Evolutionary conservation across 2,888 invertebrate species (phyloP), one percentile per base, ranked within the genome.

Genomic region (Exephanes ischioxanthus): DNA sequence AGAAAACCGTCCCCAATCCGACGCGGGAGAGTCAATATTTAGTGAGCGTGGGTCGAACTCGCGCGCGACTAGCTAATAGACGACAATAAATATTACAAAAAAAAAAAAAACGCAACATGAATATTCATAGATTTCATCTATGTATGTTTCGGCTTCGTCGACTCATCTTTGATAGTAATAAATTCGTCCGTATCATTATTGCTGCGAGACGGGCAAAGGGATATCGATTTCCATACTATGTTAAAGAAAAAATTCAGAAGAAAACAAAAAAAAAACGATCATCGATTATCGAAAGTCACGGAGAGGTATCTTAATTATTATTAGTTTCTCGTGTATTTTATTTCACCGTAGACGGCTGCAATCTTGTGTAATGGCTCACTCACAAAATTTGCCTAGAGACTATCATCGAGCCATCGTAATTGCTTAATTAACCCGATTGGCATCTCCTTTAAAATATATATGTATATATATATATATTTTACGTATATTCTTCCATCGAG

Each of bases 281-380:
- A 73, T 66, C 73, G 80, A 84, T 84, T 84, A 84, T 79, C 55
- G 48, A 71, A 22, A 75, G 53, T 70, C 37, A 80, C 19, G 67
- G 73, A 67, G 30, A 48, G 66, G 72, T 87, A 87, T 87, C 87
- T 87, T 82, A 87, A 87, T 86, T 87, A 75, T 86, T 87, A 87
- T 86, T 80, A 84, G 86, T 80, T 87, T 87, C 81, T 87, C 87
- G 80, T 87, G 87, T 87, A 78, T 78, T 70, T 83, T 79, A 51
- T 83, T 83, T 70, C 26, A 37, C 68, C 70, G 41, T 45, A 9
- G 55, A 75, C 51, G n/a, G 45, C 81, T 63, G 73, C 78, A 77
- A 84, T 84, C 68, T 80, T 68, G 82, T 71, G 68, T 84, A 85
- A 85, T 83, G 87, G 77, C 87, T 87, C 81, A 81, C 79, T 84